These are phyloP conservation scores for Tauraco erythrolophus DNA, from an alignment of 2,113 vertebrate species.

Conservation along the genomic window DNA sequence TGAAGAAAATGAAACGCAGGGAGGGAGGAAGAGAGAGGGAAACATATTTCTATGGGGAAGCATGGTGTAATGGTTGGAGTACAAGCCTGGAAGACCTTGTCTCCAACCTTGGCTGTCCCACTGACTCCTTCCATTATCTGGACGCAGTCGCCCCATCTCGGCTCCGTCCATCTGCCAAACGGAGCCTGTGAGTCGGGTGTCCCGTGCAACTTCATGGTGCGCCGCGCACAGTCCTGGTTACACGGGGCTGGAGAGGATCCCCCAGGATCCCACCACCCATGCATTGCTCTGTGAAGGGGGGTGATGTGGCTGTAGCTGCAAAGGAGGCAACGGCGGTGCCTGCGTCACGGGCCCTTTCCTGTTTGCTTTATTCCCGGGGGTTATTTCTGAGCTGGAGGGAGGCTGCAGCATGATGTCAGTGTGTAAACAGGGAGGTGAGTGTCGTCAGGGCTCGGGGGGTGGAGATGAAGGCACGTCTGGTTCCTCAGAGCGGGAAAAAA, in stretches of 20 bases:
- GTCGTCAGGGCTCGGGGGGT: constrained; percentile 51
- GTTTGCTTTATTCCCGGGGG: constrained; percentile 68
- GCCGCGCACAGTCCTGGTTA: rapidly evolving
- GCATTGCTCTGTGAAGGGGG: rapidly evolving
- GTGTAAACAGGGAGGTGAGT: constrained; percentile 77
- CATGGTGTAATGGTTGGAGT: neutral
- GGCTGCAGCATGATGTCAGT: constrained; percentile 76
- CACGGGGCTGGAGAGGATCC: neutral
- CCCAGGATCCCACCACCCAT: rapidly evolving
- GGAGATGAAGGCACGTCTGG: constrained; percentile 60
- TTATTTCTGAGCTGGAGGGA: constrained; percentile 64
- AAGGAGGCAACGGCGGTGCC: neutral
- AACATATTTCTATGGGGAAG: neutral
- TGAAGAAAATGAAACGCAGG: neutral
- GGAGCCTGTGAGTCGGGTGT: rapidly evolving
- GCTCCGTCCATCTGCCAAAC: neutral
- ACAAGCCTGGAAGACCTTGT: neutral
- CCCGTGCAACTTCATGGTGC: rapidly evolving
- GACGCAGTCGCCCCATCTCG: neutral
- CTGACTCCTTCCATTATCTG: neutral
- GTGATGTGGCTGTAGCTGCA: neutral
- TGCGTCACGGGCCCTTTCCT: neutral
- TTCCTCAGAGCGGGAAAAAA: neutral
- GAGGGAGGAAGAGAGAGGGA: neutral
- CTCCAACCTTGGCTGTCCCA: neutral